A percentile compares a stretch with the other conserved stretches of the same genome.
phyloP scores from a whole-genome alignment of 1,140 invertebrate genomes.

The Drosophila athabasca region DNA sequence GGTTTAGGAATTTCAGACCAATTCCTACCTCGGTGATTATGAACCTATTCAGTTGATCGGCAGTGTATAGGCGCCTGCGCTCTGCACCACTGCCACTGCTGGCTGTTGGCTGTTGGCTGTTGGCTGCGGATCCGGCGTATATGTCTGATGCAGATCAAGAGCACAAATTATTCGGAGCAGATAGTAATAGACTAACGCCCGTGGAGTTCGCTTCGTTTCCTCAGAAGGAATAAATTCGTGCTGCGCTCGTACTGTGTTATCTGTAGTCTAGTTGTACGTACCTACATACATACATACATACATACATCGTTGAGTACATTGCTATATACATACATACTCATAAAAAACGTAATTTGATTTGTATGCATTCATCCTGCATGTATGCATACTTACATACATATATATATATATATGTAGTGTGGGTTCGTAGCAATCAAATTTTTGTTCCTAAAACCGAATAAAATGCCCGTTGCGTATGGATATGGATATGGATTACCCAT shows the following conservation, averaged over 20 bases:
- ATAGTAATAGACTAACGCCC: constrained; percentile 76
- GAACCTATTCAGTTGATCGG: too few relatives aligned
- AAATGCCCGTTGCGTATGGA: neutral
- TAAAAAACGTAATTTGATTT: too few relatives aligned
- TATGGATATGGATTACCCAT: neutral
- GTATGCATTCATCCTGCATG: neutral
- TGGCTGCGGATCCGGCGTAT: neutral
- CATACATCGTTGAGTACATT: neutral
- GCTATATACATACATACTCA: constrained; percentile 3
- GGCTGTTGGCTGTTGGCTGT: constrained; percentile 5
- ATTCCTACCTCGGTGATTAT: too few relatives aligned
- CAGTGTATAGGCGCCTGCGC: constrained; percentile 16
- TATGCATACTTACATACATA: constrained; percentile 4
- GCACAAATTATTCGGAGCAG: constrained; percentile 27
- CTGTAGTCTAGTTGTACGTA: constrained; percentile 75
- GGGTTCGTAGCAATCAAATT: neutral
- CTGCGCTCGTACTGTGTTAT: constrained; percentile 56
- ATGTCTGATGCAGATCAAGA: constrained; percentile 18
- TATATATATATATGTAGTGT: constrained; percentile 1
- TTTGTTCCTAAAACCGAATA: neutral
- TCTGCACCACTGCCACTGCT: neutral
- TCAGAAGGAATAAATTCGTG: constrained; percentile 51
- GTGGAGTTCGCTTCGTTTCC: constrained; percentile 76
- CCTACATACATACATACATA: constrained; percentile 14
- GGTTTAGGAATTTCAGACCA: too few relatives aligned